A percentile compares a stretch with the other conserved stretches of the same genome.
Evolutionary conservation across 2,113 vertebrate species (phyloP).

Genomic region (Grammomys surdaster): DNA sequence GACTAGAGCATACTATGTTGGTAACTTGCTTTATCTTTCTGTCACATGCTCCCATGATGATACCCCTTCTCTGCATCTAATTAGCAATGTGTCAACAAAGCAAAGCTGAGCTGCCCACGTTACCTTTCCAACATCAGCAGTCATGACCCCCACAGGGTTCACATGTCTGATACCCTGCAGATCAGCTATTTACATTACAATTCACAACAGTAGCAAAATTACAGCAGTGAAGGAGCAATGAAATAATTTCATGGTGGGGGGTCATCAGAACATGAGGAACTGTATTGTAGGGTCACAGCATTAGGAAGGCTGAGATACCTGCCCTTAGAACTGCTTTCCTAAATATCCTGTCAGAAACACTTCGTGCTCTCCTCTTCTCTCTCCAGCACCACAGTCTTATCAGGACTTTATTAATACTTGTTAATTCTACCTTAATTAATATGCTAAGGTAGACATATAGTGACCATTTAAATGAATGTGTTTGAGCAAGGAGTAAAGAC

Average conservation of each 20-base stretch:
- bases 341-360: background rate
- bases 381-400: background rate
- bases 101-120: background rate
- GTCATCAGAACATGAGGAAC: background rate
- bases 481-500: slow-evolving; percentile 11
- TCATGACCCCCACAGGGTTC: background rate
- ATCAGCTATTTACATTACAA: background rate
- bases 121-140: background rate
- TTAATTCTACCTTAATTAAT: background rate
- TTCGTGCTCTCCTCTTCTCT: background rate
- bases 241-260: background rate
- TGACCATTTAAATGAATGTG: background rate
- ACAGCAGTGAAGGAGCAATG: background rate
- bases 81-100: background rate
- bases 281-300: background rate
- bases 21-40: background rate
- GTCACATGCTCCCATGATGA: background rate
- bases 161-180: background rate
- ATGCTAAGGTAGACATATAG: background rate
- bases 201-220: background rate
- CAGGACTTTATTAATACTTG: background rate
- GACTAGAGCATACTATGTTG: background rate
- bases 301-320: background rate
- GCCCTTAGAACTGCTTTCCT: background rate
- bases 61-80: background rate